phyloP scores from a whole-genome alignment of 2,888 invertebrate genomes.

The Pecten maximus region DNA sequence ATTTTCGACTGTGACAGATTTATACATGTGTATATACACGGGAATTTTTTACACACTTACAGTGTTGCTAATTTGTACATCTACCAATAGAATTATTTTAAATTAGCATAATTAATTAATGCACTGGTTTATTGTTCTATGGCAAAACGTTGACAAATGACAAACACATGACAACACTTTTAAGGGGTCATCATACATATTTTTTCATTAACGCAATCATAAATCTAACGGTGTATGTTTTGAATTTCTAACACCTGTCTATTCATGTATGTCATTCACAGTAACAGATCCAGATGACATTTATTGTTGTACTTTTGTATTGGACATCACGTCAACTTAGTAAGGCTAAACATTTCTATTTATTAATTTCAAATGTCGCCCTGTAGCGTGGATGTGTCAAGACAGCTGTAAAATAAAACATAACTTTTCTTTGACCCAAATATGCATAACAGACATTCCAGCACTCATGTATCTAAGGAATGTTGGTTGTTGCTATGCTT shows the following conservation, averaged over 20 bases:
- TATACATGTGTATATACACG: too few relatives aligned
- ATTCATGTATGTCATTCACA: neutral
- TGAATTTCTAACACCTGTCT: neutral
- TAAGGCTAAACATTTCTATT: neutral
- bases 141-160: neutral
- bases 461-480: neutral
- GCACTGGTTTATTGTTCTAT: neutral
- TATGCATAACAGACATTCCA: neutral
- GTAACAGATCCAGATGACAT: neutral
- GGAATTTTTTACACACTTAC: too few relatives aligned
- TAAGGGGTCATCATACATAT: neutral
- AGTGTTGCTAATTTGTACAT: neutral
- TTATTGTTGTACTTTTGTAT: neutral
- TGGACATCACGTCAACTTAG: neutral
- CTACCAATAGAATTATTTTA: neutral
- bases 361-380: neutral
- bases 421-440: neutral
- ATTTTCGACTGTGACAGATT: too few relatives aligned
- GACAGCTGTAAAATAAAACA: neutral
- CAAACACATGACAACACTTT: neutral
- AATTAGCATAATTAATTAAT: neutral
- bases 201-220: slow-evolving; percentile 3
- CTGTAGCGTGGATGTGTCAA: neutral
- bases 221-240: neutral
- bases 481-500: neutral